Evolutionary conservation across 1,140 invertebrate species (phyloP).

Genomic region (Drosophila subobscura): DNA sequence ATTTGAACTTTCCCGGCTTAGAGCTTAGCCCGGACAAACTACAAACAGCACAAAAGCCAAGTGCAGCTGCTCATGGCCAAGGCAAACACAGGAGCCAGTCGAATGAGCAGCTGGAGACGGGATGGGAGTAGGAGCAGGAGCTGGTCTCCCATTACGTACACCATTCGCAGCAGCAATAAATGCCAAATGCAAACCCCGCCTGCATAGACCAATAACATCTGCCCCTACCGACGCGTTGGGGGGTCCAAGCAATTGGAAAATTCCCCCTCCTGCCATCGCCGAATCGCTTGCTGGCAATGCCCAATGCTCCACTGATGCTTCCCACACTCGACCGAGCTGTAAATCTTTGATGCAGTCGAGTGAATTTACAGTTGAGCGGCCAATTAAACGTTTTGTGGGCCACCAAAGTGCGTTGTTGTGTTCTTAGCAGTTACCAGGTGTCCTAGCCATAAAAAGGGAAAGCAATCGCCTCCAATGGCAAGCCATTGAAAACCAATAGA

Average conservation of each 20-base stretch:
- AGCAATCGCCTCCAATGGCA: conserved; percentile 2
- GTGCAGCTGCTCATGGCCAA: conserved; percentile 46
- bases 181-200: conserved; percentile 56
- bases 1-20: conserved; percentile 59
- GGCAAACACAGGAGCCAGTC: conserved; percentile 30
- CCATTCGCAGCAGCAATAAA: conserved; percentile 38
- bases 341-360: conserved; percentile 61
- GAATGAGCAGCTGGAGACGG: not conserved
- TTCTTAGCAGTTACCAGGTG: conserved; percentile 39
- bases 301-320: not conserved
- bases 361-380: conserved; percentile 64
- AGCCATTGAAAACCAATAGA: conserved; percentile 37
- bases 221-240: conserved; percentile 7
- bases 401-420: conserved; percentile 57
- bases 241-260: conserved; percentile 52
- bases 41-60: conserved; percentile 44
- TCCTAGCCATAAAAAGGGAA: conserved; percentile 32
- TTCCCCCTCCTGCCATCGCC: conserved; percentile 2
- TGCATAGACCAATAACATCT: conserved; percentile 46
- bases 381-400: conserved; percentile 55
- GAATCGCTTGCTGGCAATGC: too few species aligned
- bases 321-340: conserved; percentile 41
- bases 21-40: conserved; percentile 36
- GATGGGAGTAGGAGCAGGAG: not conserved
- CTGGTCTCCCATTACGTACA: conserved; percentile 6